Base-by-base conservation (phyloP, 2,113 vertebrate species). In the Rattus rattus region DNA sequence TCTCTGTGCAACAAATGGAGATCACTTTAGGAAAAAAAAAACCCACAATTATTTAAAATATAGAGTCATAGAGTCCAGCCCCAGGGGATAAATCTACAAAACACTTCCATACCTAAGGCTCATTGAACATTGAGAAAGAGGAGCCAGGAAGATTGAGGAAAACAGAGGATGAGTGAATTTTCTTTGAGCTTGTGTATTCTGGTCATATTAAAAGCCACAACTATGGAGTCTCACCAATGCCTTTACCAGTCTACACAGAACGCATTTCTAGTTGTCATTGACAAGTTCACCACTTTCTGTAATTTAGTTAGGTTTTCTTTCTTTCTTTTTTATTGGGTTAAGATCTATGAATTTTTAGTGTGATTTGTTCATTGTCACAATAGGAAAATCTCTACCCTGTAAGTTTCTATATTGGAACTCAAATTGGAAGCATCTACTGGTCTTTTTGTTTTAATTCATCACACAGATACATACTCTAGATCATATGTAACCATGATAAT, bases 401-500 rank as follows among this genome's bases (percentile, higher is more conserved):
- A 77, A 88, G 17, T 92, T 90, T 73, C 26, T 90, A 33, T 59
- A 65, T 76, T 14, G 14, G 90, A 87, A 75, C 0, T 1, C 10
- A 91, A 90, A 70, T 33, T n/a, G 24, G 39, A 90, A 93, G 22
- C 59, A 11, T 63, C 17, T 91, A 24, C 85, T 70, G 30, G 13
- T 90, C 1, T 26, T 92, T 94, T 84, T 92, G 67, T 36, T 36
- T 69, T 69, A 69, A 69, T 69, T 36, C 30, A 36, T 33, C 13
- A 69, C 14, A 16, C 14, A 69, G 33, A 33, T 33, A 36, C 5
- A 36, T 79, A 28, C 90, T 97, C 97, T 94, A 96, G 76, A 84
- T 47, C 80, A 84, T 92, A 97, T 96, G 90, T 97, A 83, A 86
- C 26, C 88, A 52, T 93, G 95, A 93, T 96, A 97, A 97, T 98